Conservation (phyloP, 2,888 invertebrate species). For the Charanyca ferruginea region DNA sequence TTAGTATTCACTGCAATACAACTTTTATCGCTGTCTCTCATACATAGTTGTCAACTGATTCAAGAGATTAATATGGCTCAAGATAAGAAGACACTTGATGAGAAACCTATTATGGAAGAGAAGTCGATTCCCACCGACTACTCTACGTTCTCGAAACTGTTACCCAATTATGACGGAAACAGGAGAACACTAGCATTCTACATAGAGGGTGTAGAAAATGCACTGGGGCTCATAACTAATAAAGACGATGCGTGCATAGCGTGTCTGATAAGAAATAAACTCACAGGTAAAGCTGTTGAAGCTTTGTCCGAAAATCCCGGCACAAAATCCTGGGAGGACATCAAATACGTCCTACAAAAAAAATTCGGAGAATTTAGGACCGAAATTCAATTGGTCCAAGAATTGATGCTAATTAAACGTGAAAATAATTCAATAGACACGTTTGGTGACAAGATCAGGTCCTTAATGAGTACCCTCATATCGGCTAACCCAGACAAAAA, state of each 20-base stretch:
- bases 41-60: background rate
- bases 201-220: conserved; percentile 58
- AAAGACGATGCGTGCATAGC: conserved; percentile 41
- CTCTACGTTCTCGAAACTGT: conserved; percentile 35
- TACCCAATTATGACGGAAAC: conserved; percentile 64
- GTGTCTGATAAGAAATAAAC: conserved; percentile 60
- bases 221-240: conserved; percentile 40
- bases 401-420: conserved; percentile 35
- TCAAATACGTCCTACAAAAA: conserved; percentile 42
- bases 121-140: conserved; percentile 20
- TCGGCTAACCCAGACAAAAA: too few species aligned
- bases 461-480: too few species aligned
- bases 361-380: conserved; percentile 57
- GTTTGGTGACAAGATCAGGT: conserved; percentile 48
- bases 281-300: conserved; percentile 47
- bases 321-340: conserved; percentile 37
- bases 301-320: conserved; percentile 15
- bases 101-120: background rate
- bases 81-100: conserved; percentile 19
- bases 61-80: conserved; percentile 19
- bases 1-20: background rate
- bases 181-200: conserved; percentile 18
- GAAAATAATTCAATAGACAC: conserved; percentile 25
- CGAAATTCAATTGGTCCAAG: conserved; percentile 52
- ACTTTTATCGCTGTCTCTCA: background rate